Conservation (phyloP, 2,888 invertebrate genomes). For the Platycheirus rosarum region DNA sequence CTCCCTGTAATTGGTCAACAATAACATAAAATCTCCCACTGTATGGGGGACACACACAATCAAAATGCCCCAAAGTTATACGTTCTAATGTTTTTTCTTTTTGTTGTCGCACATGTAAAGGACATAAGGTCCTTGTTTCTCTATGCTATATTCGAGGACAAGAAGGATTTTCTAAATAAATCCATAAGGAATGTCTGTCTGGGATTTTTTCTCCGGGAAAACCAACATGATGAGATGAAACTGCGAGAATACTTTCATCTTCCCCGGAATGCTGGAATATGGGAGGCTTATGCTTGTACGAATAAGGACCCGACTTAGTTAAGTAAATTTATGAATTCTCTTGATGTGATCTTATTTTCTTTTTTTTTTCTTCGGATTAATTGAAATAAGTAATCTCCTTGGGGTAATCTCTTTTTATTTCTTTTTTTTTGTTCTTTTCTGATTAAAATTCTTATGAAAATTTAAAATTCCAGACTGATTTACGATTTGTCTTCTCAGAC, state of each 20-base stretch:
- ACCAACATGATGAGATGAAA: slow-evolving; percentile 21
- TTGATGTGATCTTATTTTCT: slow-evolving; percentile 4
- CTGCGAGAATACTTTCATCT: background rate
- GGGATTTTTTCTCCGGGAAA: slow-evolving; percentile 1
- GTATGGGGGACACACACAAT: slow-evolving; percentile 8
- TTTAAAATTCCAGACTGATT: slow-evolving; percentile 49
- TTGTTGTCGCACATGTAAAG: slow-evolving; percentile 7
- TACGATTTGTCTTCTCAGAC: slow-evolving; percentile 36
- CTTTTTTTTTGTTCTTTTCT: slow-evolving; percentile 13
- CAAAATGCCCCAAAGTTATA: slow-evolving; percentile 43
- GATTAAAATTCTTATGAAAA: slow-evolving; percentile 32
- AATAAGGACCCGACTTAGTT: slow-evolving; percentile 31
- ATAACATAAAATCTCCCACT: slow-evolving; percentile 52
- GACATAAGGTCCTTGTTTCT: slow-evolving; percentile 19
- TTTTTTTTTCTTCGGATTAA: slow-evolving; percentile 40
- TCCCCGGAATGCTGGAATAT: background rate
- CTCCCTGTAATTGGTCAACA: slow-evolving; percentile 71
- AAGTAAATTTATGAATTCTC: slow-evolving; percentile 26
- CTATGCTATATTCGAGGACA: slow-evolving; percentile 25
- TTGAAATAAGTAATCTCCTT: slow-evolving; percentile 63
- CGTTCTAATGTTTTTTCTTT: slow-evolving; percentile 8
- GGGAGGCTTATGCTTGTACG: slow-evolving; percentile 6
- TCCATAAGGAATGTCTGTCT: slow-evolving; percentile 34
- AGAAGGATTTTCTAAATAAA: slow-evolving; percentile 30
- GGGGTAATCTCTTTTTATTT: slow-evolving; percentile 30